Percentiles rank a stretch among this genome's conserved stretches.
These are phyloP conservation scores for Homarus gammarus DNA, from an alignment of 2,888 invertebrate species.

Conservation along the genomic window DNA sequence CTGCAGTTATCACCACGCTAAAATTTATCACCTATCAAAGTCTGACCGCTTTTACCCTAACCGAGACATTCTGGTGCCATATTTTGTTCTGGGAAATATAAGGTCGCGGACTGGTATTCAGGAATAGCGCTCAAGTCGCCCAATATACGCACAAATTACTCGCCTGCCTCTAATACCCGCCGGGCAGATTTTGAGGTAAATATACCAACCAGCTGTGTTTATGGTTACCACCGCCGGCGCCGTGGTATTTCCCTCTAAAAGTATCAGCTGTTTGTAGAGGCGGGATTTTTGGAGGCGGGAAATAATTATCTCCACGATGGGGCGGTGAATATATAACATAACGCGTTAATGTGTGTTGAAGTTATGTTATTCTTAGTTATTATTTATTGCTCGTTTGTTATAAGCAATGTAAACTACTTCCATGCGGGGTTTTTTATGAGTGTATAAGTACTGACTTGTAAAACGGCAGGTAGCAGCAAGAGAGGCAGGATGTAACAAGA, in stretches of 20 bases:
- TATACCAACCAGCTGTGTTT: background rate
- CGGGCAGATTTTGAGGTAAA: background rate
- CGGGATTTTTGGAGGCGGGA: no score
- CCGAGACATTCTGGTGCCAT: background rate
- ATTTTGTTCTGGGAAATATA: background rate
- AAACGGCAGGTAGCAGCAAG: no score
- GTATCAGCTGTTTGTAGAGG: background rate
- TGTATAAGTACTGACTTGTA: no score
- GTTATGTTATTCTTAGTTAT: no score
- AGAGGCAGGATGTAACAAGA: no score
- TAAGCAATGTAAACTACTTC: no score
- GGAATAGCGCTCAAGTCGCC: background rate
- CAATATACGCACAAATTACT: constrained; percentile 3
- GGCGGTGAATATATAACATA: no score
- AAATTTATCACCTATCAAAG: background rate
- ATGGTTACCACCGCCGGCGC: no score
- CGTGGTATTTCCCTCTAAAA: background rate
- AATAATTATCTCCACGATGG: no score
- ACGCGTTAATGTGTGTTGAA: no score
- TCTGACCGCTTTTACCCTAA: background rate
- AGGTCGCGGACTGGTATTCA: background rate
- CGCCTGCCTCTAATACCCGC: background rate
- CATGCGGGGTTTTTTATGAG: no score
- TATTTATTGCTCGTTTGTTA: no score
- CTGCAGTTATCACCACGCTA: background rate